Evolutionary conservation across 2,888 invertebrate genomes (phyloP).

Genomic region (Siphonodentalium dalli): DNA sequence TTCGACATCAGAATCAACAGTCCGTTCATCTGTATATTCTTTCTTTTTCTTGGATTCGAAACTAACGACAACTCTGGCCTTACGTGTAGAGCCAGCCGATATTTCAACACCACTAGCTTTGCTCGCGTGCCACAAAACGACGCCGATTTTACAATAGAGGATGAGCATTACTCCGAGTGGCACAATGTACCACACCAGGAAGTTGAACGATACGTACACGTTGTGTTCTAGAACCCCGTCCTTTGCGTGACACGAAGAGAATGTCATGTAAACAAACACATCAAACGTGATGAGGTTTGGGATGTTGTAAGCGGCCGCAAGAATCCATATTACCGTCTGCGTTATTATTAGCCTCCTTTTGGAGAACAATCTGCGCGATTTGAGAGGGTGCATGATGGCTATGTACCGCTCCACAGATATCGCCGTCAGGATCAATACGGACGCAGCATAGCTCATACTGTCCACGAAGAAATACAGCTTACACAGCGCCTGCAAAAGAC

Average conservation of each 20-base stretch:
- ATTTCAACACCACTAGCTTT: too few relatives aligned
- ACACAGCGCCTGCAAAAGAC: slow-evolving; percentile 70
- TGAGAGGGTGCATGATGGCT: slow-evolving; percentile 75
- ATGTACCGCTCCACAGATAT: slow-evolving; percentile 58
- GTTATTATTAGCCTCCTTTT: slow-evolving; percentile 76
- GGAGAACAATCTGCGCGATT: slow-evolving; percentile 83
- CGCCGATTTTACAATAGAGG: slow-evolving; percentile 83
- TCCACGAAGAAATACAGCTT: slow-evolving; percentile 91
- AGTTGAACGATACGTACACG: slow-evolving; percentile 78
- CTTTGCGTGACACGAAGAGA: too few relatives aligned
- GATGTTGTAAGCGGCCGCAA: slow-evolving; percentile 81
- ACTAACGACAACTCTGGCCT: too few relatives aligned
- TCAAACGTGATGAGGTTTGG: slow-evolving; percentile 86
- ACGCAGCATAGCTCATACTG: slow-evolving; percentile 87
- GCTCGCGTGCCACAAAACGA: slow-evolving; percentile 77
- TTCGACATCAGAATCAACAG: too few relatives aligned
- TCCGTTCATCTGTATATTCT: too few relatives aligned
- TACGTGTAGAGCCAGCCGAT: too few relatives aligned
- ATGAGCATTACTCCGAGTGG: slow-evolving; percentile 79
- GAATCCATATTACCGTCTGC: slow-evolving; percentile 81
- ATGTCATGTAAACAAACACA: slow-evolving; percentile 72
- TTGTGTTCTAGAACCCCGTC: too few relatives aligned
- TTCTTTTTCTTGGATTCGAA: too few relatives aligned
- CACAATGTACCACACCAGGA: slow-evolving; percentile 81
- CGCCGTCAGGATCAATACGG: slow-evolving; percentile 86